phyloP scores from a whole-genome alignment of 2,888 invertebrate genomes.

The Scaptomyza parva region DNA sequence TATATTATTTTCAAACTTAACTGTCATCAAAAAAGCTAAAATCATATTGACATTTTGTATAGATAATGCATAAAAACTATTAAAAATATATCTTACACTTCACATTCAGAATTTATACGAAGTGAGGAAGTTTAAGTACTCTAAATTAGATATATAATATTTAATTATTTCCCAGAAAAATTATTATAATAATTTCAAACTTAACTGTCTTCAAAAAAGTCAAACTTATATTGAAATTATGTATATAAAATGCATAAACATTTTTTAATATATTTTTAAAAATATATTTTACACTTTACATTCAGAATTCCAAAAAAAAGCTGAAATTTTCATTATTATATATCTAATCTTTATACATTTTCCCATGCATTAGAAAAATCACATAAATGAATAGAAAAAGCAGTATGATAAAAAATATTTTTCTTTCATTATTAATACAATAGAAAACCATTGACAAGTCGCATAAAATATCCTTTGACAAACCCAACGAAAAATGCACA shows the following conservation, averaged over 20 bases:
- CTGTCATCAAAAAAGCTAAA: no score
- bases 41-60: no score
- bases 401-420: neutral
- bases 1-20: no score
- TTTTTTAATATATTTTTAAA: no score
- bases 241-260: no score
- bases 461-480: neutral
- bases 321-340: neutral
- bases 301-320: conserved; percentile 1
- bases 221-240: no score
- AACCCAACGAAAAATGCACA: neutral
- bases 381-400: neutral
- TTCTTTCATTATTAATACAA: neutral
- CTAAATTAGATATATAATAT: no score
- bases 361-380: neutral
- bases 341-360: neutral
- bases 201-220: no score
- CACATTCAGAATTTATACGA: conserved; percentile 6
- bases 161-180: no score
- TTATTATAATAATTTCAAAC: no score
- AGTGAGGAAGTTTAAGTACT: conserved; percentile 12
- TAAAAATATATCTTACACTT: no score
- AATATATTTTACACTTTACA: neutral
- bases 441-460: neutral
- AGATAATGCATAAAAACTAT: no score